Base-by-base conservation (phyloP, 1,140 invertebrate genomes). In the Neodiprion virginianus region DNA sequence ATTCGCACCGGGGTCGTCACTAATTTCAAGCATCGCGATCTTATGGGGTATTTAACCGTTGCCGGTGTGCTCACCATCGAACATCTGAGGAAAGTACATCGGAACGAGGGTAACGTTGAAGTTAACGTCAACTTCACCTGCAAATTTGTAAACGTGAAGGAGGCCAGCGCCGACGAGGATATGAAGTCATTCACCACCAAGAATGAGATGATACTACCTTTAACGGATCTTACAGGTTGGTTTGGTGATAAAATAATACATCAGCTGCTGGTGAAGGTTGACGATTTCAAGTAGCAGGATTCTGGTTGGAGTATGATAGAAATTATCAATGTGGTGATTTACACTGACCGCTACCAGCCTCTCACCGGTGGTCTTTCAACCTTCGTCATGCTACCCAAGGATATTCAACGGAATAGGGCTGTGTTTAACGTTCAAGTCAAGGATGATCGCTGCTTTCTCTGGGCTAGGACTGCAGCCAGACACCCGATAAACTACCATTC, bases 351-450 rank as follows among this genome's bases (percentile, higher is more conserved):
- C 47, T 83, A 83, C 80, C 82, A 80, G 28, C 83, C 85, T n/a
- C 71, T 84, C 28, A 50, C 68, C 12, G 83, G 78, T 40, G 73
- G 77, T 48, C 40, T 73, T 14, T 79, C 78, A 65, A 82, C 84
- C 17, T 84, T 71, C 76, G 79, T 83, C 69, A 76, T 79, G 9
- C 74, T 84, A 75, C 82, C 84, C 49, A 71, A 76, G 47, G 75
- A 81, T 75, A 85, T 88, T 23, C 75, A 79, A 79, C 12, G 67
- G 14, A 87, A 87, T 75, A 81, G 81, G 66, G 83, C 84, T 11
- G 75, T 85, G 14, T 74, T 88, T 8, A 89, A 87, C 78, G 79
- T 89, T 69, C 69, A 84, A 81, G 87, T 86, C 76, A 73, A 73
- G 23, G 86, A 88, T 78, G 14, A 80, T 21, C 75, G 74, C 48